Evolutionary conservation across 2,888 invertebrate genomes (phyloP).

Genomic region (Drosophila borealis): DNA sequence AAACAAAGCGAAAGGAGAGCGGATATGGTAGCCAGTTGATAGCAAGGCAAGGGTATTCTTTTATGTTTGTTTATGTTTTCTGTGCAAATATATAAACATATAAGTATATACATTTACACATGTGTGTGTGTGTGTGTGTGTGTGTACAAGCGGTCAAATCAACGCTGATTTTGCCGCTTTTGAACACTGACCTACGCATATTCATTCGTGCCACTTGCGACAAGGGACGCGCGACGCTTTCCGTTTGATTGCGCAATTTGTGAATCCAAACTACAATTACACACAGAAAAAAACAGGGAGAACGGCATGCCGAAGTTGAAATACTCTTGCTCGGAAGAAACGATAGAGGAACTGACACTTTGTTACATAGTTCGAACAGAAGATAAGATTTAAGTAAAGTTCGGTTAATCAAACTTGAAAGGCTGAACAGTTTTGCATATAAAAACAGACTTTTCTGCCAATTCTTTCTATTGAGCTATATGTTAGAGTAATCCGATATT

Average conservation of each 20-base stretch:
- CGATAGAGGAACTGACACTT: too few species aligned
- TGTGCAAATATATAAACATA: too few species aligned
- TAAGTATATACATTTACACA: not conserved
- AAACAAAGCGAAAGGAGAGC: too few species aligned
- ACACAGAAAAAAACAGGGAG: not conserved
- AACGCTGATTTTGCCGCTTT: slow-evolving; percentile 15
- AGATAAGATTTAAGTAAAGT: too few species aligned
- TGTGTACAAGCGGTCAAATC: slow-evolving; percentile 14
- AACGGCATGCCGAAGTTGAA: not conserved
- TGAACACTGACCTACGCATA: slow-evolving; percentile 54
- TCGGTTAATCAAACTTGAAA: too few species aligned
- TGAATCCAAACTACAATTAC: slow-evolving; percentile 16
- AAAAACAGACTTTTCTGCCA: too few species aligned
- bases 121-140: not conserved
- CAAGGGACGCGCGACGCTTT: slow-evolving; percentile 7
- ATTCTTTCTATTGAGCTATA: too few species aligned
- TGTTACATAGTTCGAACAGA: too few species aligned
- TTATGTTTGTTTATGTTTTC: not conserved
- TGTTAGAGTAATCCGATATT: too few species aligned
- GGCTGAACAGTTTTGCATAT: too few species aligned
- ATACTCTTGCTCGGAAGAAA: not conserved
- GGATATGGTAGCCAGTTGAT: not conserved
- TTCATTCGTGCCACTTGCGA: slow-evolving; percentile 1
- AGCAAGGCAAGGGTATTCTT: not conserved
- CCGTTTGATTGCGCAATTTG: slow-evolving; percentile 28